phyloP scores from a whole-genome alignment of 2,113 vertebrate species.

The Crotalus viridis region DNA sequence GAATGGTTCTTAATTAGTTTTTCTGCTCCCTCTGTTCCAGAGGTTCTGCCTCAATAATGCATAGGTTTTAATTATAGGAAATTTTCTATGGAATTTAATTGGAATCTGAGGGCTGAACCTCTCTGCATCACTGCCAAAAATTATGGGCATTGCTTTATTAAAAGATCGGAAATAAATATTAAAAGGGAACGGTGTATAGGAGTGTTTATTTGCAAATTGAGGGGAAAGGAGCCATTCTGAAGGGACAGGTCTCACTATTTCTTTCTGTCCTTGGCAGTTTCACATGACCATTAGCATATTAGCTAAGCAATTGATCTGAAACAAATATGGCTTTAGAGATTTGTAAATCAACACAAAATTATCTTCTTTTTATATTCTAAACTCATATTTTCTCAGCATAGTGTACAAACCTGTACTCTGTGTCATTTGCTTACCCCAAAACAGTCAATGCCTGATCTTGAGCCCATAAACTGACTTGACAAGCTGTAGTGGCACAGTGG shows the following conservation, averaged over 20 bases:
- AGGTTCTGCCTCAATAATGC: slow-evolving; percentile 18
- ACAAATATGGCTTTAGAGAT: slow-evolving; percentile 23
- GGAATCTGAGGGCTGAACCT: neutral
- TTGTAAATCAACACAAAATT: slow-evolving; percentile 2
- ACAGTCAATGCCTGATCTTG: neutral
- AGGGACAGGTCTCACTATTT: neutral
- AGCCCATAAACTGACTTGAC: neutral
- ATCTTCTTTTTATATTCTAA: neutral
- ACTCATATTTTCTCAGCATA: neutral
- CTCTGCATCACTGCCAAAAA: neutral
- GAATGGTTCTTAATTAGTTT: slow-evolving; percentile 36
- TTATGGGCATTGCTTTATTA: slow-evolving; percentile 16
- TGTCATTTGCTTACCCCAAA: neutral
- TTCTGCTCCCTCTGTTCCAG: neutral
- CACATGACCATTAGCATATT: neutral
- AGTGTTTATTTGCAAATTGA: slow-evolving; percentile 27
- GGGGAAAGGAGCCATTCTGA: neutral
- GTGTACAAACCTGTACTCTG: neutral
- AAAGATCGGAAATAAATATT: slow-evolving; percentile 34
- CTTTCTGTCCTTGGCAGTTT: slow-evolving; percentile 5
- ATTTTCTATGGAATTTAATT: slow-evolving; percentile 39
- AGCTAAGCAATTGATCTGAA: slow-evolving; percentile 12
- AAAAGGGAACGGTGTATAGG: slow-evolving; percentile 3
- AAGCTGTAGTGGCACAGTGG: neutral
- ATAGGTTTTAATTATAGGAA: slow-evolving; percentile 36